phyloP scores from a whole-genome alignment of 2,888 invertebrate species.

The Ischnura elegans region DNA sequence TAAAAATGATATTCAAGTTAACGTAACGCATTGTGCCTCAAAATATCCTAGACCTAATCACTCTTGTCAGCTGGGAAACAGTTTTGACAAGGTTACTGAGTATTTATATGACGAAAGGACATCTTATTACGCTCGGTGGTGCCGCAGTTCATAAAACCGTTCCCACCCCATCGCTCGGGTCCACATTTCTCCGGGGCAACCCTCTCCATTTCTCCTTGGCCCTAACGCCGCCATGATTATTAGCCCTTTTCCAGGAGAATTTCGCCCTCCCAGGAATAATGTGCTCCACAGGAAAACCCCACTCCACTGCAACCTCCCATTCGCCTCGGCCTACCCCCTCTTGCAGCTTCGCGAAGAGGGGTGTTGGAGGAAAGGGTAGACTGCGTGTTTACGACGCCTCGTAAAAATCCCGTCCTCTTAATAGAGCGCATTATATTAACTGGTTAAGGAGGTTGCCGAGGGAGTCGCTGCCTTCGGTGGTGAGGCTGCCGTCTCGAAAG shows the following conservation, averaged over 20 bases:
- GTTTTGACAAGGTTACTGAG: no score
- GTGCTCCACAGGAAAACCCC: not conserved
- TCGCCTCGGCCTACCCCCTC: not conserved
- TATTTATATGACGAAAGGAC: no score
- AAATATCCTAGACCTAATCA: no score
- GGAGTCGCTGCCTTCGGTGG: not conserved
- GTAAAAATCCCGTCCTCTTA: conserved; percentile 66
- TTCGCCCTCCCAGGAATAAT: not conserved
- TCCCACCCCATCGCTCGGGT: not conserved
- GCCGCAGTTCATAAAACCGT: not conserved
- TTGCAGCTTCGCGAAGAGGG: not conserved
- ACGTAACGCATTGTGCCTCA: no score
- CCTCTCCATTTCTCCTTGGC: not conserved
- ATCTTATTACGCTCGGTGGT: conserved; percentile 2
- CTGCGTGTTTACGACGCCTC: conserved; percentile 62
- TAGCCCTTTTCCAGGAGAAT: not conserved
- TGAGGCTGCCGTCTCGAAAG: not conserved
- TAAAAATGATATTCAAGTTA: no score
- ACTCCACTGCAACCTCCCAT: not conserved
- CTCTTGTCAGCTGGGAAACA: no score
- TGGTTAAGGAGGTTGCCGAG: conserved; percentile 41
- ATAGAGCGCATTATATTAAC: conserved; percentile 66
- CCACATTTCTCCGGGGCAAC: not conserved
- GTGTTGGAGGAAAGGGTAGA: not conserved
- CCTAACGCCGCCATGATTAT: not conserved